Evolutionary conservation across 2,113 vertebrate species (phyloP), one percentile per base, ranked within the genome.

Genomic region (Anguilla rostrata): DNA sequence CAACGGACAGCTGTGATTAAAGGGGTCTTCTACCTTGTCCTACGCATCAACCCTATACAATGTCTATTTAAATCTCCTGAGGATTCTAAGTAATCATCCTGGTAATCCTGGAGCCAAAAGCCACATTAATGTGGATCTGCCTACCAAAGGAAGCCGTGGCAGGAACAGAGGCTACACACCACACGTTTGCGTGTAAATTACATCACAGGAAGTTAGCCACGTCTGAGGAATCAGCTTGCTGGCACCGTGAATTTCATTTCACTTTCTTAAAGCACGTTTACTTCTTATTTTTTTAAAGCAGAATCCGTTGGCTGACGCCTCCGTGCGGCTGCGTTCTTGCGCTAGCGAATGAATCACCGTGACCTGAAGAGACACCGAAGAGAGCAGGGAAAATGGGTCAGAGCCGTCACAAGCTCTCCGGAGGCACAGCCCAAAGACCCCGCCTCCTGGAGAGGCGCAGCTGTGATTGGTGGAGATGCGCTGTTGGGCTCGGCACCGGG

Each of bases 331-430:
- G n/a, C n/a, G 1, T 75, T 14, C 71, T 14, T 34, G 71, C 9
- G 71, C 71, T 75, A 5, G 26, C 26, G n/a, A 39, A 29, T 63
- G 57, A 82, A 87, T 81, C 81, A 85, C 71, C 12, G 86, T 83
- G 49, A 83, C 39, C 41, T 34, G 40, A 86, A 46, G 40, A 43
- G 66, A 29, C 0, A 29, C 34, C 39, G 7, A 15, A 63, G 71
- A 87, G n/a, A 39, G 56, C 40, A 71, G 82, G 34, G 80, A 79
- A 86, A 84, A 43, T 87, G 46, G 53, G 82, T 83, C 83, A 85
- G 15, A 22, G 78, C 56, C 29, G 66, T 80, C 39, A 78, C 81
- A 75, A 39, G 43, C 56, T 40, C 66, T 85, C 75, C 75, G 5
- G 63, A 88, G 78, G 39, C 57, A 12, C 5, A 40, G 57, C 9